phyloP scores from a whole-genome alignment of 2,888 invertebrate genomes.

The Nymphalis polychloros region DNA sequence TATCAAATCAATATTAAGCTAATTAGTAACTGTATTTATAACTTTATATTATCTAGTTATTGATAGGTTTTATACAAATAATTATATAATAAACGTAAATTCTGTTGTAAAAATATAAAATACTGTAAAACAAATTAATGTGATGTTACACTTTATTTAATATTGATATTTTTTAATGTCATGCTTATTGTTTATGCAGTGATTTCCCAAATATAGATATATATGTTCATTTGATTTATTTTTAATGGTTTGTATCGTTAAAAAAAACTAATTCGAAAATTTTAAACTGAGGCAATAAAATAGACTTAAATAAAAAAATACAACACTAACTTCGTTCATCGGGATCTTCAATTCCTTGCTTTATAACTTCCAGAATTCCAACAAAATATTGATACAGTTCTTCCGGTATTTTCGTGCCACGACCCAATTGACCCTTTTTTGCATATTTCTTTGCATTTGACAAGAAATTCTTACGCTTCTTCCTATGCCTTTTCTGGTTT shows the following conservation, averaged over 20 bases:
- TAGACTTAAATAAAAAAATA: not conserved
- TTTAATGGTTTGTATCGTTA: too few relatives aligned
- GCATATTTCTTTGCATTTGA: constrained; percentile 89
- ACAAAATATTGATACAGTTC: constrained; percentile 90
- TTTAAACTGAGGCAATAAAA: not conserved
- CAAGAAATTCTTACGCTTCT: constrained; percentile 85
- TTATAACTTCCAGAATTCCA: constrained; percentile 86
- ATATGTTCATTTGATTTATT: too few relatives aligned
- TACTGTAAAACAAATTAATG: too few relatives aligned
- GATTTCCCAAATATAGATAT: too few relatives aligned
- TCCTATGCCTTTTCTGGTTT: constrained; percentile 75
- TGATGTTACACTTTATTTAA: too few relatives aligned
- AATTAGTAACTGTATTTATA: too few relatives aligned
- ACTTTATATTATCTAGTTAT: too few relatives aligned
- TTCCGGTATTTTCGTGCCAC: constrained; percentile 86
- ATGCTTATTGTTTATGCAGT: too few relatives aligned
- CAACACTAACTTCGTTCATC: constrained; percentile 86
- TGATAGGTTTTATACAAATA: too few relatives aligned
- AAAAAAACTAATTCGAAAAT: not conserved
- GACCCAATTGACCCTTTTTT: constrained; percentile 86
- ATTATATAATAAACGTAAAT: too few relatives aligned
- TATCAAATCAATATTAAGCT: constrained; percentile 45
- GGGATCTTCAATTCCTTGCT: constrained; percentile 84
- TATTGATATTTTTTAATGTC: too few relatives aligned
- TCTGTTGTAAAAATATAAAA: too few relatives aligned